phyloP scores from a whole-genome alignment of 2,888 invertebrate species.

The Thereva unica region DNA sequence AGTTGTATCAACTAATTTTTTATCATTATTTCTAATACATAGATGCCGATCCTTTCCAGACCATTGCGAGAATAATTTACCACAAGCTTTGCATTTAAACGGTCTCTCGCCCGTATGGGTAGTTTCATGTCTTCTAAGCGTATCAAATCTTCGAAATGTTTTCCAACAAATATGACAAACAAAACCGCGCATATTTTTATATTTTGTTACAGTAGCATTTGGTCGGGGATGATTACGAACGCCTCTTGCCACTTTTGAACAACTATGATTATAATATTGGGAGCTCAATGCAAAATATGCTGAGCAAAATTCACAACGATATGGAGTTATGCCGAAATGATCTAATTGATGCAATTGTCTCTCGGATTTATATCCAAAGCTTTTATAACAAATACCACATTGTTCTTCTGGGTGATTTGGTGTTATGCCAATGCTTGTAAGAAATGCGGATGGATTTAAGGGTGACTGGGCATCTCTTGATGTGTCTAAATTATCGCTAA shows the following conservation, averaged over 20 bases:
- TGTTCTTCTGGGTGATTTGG: not conserved
- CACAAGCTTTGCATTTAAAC: constrained; percentile 8
- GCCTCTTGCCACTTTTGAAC: not conserved
- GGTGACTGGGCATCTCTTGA: no score
- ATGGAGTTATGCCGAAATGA: constrained; percentile 22
- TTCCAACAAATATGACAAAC: constrained; percentile 14
- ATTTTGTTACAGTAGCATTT: not conserved
- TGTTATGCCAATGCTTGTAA: not conserved
- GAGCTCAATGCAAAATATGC: constrained; percentile 9
- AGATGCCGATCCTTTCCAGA: constrained; percentile 13
- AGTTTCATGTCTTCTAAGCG: constrained; percentile 3
- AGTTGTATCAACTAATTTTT: not conserved
- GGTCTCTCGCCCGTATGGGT: constrained; percentile 23
- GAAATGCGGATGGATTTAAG: not conserved
- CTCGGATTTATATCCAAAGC: not conserved
- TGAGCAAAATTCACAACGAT: constrained; percentile 6
- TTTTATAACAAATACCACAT: not conserved
- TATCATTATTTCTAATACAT: not conserved
- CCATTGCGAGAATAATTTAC: constrained; percentile 6
- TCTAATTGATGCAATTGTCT: constrained; percentile 1
- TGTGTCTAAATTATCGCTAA: no score
- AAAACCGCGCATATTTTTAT: not conserved
- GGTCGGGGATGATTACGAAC: not conserved
- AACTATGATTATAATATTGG: constrained; percentile 3
- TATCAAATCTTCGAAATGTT: constrained; percentile 8